Percentiles rank a stretch among this genome's conserved stretches.
Evolutionary conservation across 2,113 vertebrate species (phyloP).

Genomic region (Ammodytes dubius): DNA sequence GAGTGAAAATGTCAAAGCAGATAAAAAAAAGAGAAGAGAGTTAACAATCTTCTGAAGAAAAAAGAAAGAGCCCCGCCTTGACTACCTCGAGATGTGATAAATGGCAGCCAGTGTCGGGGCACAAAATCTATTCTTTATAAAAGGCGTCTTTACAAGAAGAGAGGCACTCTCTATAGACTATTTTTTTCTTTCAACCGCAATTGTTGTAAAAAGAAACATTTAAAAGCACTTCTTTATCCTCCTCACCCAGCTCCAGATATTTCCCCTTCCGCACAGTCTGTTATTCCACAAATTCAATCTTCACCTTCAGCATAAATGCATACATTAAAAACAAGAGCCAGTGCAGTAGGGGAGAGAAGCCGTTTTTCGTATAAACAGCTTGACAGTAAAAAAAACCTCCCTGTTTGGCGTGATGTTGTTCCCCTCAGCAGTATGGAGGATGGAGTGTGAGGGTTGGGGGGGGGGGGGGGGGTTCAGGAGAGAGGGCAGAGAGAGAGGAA

Average conservation of each 20-base stretch:
- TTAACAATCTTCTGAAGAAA: neutral
- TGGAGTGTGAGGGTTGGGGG: slow-evolving; percentile 29
- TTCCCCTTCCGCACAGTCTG: neutral
- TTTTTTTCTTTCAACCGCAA: too few species aligned
- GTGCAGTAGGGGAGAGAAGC: slow-evolving; percentile 9
- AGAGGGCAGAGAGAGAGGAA: slow-evolving; percentile 63
- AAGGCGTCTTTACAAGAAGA: slow-evolving; percentile 1
- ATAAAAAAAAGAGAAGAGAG: neutral
- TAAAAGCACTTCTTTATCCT: slow-evolving; percentile 12
- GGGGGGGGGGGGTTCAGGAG: slow-evolving; percentile 52
- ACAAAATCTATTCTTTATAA: slow-evolving; percentile 3
- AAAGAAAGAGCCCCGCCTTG: neutral
- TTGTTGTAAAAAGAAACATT: neutral
- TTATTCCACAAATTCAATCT: slow-evolving; percentile 20
- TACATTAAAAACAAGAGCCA: slow-evolving; percentile 8
- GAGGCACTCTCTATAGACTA: neutral
- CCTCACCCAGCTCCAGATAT: neutral
- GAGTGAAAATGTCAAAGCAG: neutral
- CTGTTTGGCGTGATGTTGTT: slow-evolving; percentile 25
- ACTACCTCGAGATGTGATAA: neutral
- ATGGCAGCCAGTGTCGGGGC: neutral
- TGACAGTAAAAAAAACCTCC: slow-evolving; percentile 29
- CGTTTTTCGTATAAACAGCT: slow-evolving; percentile 10
- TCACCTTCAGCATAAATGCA: slow-evolving; percentile 13
- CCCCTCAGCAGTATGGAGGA: slow-evolving; percentile 52